Base-by-base conservation (phyloP, 2,113 vertebrate species). In the Ictidomys tridecemlineatus region DNA sequence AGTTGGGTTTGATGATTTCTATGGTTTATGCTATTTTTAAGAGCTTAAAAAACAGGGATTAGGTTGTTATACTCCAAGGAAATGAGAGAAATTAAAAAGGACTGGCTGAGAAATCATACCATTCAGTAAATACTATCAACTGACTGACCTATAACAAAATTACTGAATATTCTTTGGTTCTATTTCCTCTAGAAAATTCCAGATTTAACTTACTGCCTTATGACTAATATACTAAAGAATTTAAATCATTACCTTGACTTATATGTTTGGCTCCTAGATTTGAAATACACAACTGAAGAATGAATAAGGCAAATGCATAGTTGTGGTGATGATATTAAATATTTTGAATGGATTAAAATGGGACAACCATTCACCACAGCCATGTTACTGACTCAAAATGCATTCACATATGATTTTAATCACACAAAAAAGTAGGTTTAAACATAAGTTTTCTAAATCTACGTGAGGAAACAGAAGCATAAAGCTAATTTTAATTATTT, bases 401-500 rank as follows among this genome's bases (percentile, higher is more conserved):
- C 32, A 74, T 58, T 79, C 34, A 77, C 4, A 76, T 48, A 79
- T 63, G 13, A 78, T 18, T 24, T 7, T 20, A 67, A 78, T 34
- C 48, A 24, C 48, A 18, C 8, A 53, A 83, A 53, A 61, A 93
- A 86, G 22, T 1, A 89, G 37, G 8, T 76, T 95, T 86, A 37
- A 80, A 74, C n/a, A 87, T 5, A 28, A 28, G 9, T 37, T 82
- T 95, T 95, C 53, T 69, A 61, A 74, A 83, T 65, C 34, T 73
- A 22, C 26, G 74, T 45, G 14, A 96, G 28, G 56, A 93, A 92
- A 91, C 14, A 94, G 74, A 39, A 58, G 20, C 16, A 90, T 18
- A 93, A 48, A 37, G 9, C 39, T 94, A 45, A 34, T 63, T 96
- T 93, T 56, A 96, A 89, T 56, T 85, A 92, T 84, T 85, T 83